These are phyloP conservation scores for Byasa hedistus DNA, from an alignment of 2,888 invertebrate genomes.

Conservation along the genomic window DNA sequence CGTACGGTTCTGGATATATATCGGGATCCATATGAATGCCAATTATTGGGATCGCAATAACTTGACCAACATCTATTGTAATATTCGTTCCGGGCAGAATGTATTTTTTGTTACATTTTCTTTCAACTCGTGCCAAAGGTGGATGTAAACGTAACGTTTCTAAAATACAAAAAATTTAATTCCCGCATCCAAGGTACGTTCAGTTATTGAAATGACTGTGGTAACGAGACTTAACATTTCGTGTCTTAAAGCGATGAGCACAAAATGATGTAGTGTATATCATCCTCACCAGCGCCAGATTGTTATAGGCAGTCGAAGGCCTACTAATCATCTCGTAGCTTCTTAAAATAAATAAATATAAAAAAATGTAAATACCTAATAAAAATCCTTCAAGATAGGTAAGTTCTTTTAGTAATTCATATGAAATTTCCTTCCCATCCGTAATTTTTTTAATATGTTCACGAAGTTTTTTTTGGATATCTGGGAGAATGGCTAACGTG, in stretches of 20 bases:
- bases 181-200: too few species aligned
- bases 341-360: neutral
- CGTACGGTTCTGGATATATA: constrained; percentile 76
- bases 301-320: too few species aligned
- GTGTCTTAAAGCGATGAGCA: too few species aligned
- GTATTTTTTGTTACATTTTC: constrained; percentile 78
- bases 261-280: too few species aligned
- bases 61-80: constrained; percentile 65
- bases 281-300: too few species aligned
- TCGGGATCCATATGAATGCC: constrained; percentile 79
- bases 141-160: constrained; percentile 82
- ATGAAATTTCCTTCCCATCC: constrained; percentile 59
- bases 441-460: constrained; percentile 62
- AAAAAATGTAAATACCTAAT: constrained; percentile 47
- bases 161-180: constrained; percentile 42
- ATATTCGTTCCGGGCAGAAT: constrained; percentile 69
- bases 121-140: constrained; percentile 74
- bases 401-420: constrained; percentile 59
- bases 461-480: constrained; percentile 69
- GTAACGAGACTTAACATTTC: too few species aligned
- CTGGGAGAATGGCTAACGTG: constrained; percentile 71
- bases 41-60: constrained; percentile 67
- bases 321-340: too few species aligned
- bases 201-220: too few species aligned
- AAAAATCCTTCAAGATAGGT: constrained; percentile 66